Conservation (phyloP, 2,888 invertebrate genomes). For the Tinea trinotella region DNA sequence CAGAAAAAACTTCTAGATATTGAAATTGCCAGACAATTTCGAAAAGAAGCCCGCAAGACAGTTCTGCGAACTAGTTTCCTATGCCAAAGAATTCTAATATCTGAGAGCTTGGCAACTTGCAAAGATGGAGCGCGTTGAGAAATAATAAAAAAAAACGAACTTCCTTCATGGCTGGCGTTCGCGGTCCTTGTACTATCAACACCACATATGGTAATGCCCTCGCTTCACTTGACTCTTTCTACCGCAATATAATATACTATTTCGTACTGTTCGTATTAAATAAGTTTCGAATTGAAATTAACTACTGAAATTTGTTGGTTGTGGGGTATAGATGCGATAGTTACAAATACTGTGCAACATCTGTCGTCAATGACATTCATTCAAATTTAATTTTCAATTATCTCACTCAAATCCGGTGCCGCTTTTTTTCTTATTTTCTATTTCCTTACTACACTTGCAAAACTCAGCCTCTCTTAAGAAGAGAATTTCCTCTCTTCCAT, state of each 20-base stretch:
- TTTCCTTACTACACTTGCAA: too few relatives aligned
- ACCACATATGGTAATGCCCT: constrained; percentile 16
- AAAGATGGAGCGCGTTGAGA: constrained; percentile 26
- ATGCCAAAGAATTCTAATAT: constrained; percentile 69
- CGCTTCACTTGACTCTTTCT: constrained; percentile 4
- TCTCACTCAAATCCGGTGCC: too few relatives aligned
- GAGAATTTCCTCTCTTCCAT: constrained; percentile 16
- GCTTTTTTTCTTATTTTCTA: too few relatives aligned
- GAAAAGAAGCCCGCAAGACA: not conserved
- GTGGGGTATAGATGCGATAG: too few relatives aligned
- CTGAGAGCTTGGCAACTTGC: constrained; percentile 37
- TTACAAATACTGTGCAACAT: too few relatives aligned
- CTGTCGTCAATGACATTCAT: too few relatives aligned
- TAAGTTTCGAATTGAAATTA: not conserved
- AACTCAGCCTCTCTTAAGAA: not conserved
- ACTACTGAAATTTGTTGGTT: too few relatives aligned
- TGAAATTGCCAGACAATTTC: not conserved
- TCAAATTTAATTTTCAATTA: too few relatives aligned
- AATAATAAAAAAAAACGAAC: constrained; percentile 8
- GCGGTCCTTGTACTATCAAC: not conserved
- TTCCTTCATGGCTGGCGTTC: not conserved
- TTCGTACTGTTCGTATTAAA: not conserved
- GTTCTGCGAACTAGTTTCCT: constrained; percentile 35
- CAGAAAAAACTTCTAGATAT: constrained; percentile 2
- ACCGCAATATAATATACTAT: too few relatives aligned